These are phyloP conservation scores for Euleptes europaea DNA, from an alignment of 2,113 vertebrate species.

Conservation along the genomic window DNA sequence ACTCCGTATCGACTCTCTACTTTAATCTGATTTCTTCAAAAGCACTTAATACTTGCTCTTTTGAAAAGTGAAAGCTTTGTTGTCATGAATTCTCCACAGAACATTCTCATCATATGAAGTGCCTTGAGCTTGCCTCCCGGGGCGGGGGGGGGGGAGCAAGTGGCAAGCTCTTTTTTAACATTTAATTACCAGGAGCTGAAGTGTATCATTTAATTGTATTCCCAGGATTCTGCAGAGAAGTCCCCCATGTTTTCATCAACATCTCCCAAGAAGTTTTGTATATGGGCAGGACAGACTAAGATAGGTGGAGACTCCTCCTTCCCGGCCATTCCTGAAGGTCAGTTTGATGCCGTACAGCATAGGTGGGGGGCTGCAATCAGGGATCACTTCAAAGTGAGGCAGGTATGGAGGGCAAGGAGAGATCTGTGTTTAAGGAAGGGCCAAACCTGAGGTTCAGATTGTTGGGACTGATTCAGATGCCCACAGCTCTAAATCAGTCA, in stretches of 20 bases:
- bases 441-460: background rate
- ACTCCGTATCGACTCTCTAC: too few relatives aligned
- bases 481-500: background rate
- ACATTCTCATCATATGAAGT: background rate
- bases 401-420: background rate
- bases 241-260: background rate
- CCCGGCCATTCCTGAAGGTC: constrained; percentile 19
- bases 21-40: too few relatives aligned
- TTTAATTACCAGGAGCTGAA: background rate
- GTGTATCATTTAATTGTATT: background rate
- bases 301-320: background rate
- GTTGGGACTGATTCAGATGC: background rate
- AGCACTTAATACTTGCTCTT: too few relatives aligned
- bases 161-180: background rate
- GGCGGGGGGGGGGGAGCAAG: too few relatives aligned
- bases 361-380: background rate
- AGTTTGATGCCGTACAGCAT: background rate
- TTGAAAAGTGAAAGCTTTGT: too few relatives aligned
- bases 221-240: constrained; percentile 11
- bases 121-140: background rate
- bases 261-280: constrained; percentile 1
- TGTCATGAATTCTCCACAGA: too few relatives aligned
- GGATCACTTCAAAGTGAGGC: background rate
- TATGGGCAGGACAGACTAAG: background rate
- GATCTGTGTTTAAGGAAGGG: background rate